phyloP scores from a whole-genome alignment of 2,797 vertebrate genomes.

The Tauraco hartlaubi region DNA sequence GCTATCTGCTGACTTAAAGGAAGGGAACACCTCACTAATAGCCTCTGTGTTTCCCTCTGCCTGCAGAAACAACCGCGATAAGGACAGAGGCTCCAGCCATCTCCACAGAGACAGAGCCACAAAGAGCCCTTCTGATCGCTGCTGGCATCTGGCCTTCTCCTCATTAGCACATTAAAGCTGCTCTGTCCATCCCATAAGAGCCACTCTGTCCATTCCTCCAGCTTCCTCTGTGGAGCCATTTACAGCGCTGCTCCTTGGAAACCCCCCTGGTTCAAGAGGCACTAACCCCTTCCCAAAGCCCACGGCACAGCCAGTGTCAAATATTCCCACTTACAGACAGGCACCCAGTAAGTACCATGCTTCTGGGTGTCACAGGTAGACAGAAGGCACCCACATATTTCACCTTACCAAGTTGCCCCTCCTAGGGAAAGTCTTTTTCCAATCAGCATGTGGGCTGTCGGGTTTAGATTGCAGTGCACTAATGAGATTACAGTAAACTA shows the following conservation, averaged over 20 bases:
- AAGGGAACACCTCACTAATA: conserved; percentile 74
- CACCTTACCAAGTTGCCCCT: background rate
- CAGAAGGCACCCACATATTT: background rate
- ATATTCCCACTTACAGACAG: conserved; percentile 37
- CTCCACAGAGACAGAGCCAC: conserved; percentile 69
- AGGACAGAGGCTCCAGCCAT: conserved; percentile 81
- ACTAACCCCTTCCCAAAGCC: conserved; percentile 74
- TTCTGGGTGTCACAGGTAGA: conserved; percentile 10
- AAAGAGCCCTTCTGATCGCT: conserved; percentile 80
- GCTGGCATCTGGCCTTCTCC: conserved; percentile 81
- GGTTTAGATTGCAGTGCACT: background rate
- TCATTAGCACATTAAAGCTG: conserved; percentile 85
- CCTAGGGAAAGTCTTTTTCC: background rate
- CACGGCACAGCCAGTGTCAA: conserved; percentile 36
- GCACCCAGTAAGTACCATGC: background rate
- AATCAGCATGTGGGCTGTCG: fast-evolving
- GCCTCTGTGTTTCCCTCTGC: conserved; percentile 72
- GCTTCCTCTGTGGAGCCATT: conserved; percentile 77
- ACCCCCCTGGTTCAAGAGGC: conserved; percentile 78
- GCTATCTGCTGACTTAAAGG: conserved; percentile 67
- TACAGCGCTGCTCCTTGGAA: conserved; percentile 71
- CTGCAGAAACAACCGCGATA: conserved; percentile 45
- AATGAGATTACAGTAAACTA: background rate
- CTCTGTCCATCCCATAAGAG: conserved; percentile 80
- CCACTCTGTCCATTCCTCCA: conserved; percentile 77